These are phyloP conservation scores for Cremastinae sp. DNA, from an alignment of 2,888 invertebrate species.

Conservation along the genomic window DNA sequence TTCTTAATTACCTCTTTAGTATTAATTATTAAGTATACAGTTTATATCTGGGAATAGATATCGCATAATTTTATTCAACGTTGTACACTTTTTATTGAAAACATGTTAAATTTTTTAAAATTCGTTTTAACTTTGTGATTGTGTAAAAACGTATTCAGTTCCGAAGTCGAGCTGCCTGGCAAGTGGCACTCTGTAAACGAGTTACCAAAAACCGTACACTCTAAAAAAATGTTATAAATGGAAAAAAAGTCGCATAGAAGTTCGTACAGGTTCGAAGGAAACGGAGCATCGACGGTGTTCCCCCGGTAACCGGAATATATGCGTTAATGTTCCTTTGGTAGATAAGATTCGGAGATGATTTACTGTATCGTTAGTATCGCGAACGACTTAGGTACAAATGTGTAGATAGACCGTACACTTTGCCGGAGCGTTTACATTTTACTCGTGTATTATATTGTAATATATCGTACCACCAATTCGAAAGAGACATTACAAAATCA, in stretches of 20 bases:
- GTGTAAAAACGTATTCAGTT: no score
- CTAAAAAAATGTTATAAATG: background rate
- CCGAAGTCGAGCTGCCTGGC: background rate
- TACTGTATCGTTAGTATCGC: conserved; percentile 12
- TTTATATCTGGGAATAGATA: no score
- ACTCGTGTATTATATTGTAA: conserved; percentile 47
- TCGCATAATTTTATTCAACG: no score
- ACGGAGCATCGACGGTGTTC: no score
- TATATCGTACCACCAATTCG: conserved; percentile 64
- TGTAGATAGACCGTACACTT: conserved; percentile 66
- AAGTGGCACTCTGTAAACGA: background rate
- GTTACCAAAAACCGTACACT: background rate
- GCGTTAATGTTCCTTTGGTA: background rate
- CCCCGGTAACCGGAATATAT: background rate
- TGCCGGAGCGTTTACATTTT: conserved; percentile 63
- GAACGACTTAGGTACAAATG: conserved; percentile 23
- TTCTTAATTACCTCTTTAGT: no score
- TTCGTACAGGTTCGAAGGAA: background rate
- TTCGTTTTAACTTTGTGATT: no score
- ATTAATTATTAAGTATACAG: no score
- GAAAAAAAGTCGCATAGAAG: background rate
- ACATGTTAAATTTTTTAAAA: no score
- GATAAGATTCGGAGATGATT: background rate
- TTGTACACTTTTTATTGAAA: no score
- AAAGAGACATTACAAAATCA: conserved; percentile 62